phyloP scores from a whole-genome alignment of 2,888 invertebrate genomes.

The Lamproptera curius region DNA sequence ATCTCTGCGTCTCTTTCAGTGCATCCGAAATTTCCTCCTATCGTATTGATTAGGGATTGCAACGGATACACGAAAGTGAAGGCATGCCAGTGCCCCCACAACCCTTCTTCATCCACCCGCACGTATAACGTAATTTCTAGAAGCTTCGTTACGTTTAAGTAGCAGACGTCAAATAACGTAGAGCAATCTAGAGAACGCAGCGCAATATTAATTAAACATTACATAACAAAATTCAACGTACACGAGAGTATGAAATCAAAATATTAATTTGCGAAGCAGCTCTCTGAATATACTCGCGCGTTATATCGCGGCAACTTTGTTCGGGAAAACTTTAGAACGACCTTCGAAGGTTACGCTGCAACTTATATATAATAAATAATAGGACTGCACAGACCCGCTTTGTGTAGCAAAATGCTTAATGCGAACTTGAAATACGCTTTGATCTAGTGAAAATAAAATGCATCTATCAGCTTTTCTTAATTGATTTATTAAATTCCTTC shows the following conservation, averaged over 20 bases:
- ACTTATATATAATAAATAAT: slow-evolving; percentile 53
- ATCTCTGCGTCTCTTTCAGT: neutral
- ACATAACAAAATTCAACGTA: neutral
- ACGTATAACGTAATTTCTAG: neutral
- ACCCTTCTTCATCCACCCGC: neutral
- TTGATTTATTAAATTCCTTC: no score
- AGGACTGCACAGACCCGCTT: slow-evolving; percentile 28
- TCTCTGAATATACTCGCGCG: slow-evolving; percentile 60
- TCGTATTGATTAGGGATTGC: slow-evolving; percentile 12
- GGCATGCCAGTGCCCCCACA: neutral
- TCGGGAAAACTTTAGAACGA: slow-evolving; percentile 70
- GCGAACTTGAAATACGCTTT: no score
- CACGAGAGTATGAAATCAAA: slow-evolving; percentile 1
- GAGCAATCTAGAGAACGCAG: neutral
- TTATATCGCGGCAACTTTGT: slow-evolving; percentile 63
- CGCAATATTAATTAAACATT: neutral
- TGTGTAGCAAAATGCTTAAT: no score
- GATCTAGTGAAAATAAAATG: no score
- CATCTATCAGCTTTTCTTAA: no score
- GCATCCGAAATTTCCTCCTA: slow-evolving; percentile 2
- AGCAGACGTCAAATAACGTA: neutral
- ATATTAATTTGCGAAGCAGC: slow-evolving; percentile 7
- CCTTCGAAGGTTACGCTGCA: slow-evolving; percentile 64
- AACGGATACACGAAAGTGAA: slow-evolving; percentile 9
- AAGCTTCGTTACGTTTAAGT: neutral